Evolutionary conservation across 2,797 vertebrate species (phyloP).

Genomic region (Peromyscus aztecus): DNA sequence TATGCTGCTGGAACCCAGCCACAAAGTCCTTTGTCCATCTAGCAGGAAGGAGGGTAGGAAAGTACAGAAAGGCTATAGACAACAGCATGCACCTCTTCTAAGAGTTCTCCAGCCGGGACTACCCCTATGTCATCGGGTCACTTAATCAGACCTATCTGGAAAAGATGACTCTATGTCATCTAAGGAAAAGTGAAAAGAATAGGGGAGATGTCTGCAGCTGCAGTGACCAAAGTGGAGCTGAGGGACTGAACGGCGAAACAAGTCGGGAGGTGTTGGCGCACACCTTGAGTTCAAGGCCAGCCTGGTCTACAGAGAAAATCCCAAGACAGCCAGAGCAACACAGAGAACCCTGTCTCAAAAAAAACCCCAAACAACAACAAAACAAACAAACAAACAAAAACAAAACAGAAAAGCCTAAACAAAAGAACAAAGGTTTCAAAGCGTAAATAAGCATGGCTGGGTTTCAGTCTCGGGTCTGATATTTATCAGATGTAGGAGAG

Average conservation of each 20-base stretch:
- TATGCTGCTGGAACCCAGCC: neutral
- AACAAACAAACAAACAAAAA: neutral
- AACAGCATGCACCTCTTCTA: neutral
- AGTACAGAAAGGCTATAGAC: neutral
- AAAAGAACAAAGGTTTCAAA: neutral
- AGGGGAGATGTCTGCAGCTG: neutral
- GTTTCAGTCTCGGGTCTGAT: neutral
- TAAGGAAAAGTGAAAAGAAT: conserved; percentile 19
- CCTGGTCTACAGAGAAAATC: neutral
- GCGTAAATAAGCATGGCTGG: neutral
- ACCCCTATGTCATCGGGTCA: neutral
- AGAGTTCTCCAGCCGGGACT: neutral
- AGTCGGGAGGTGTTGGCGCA: neutral
- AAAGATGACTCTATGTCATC: neutral
- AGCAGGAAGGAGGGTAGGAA: neutral
- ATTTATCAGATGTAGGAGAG: neutral
- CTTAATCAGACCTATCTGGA: neutral
- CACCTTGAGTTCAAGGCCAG: neutral
- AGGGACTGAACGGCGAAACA: neutral
- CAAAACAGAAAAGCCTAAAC: neutral
- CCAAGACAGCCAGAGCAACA: neutral
- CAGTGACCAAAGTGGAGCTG: neutral
- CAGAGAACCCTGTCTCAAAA: neutral
- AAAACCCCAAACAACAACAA: neutral
- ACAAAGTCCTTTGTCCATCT: neutral